Conservation (phyloP, 2,888 invertebrate genomes). For the Fabriciana adippe region DNA sequence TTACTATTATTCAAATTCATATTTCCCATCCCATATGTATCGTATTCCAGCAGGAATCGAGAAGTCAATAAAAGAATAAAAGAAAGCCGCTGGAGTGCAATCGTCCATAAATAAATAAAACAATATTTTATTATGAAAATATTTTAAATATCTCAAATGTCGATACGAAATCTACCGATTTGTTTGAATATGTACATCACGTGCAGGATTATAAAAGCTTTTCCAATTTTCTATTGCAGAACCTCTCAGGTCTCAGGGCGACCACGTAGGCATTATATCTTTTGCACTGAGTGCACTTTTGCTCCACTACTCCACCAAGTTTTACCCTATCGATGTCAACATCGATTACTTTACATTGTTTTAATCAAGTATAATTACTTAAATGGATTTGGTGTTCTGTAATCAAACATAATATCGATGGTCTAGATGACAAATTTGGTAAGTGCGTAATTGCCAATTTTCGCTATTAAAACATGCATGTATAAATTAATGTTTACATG, state of each 20-base stretch:
- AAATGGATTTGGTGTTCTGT: no score
- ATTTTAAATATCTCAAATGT: constrained; percentile 10
- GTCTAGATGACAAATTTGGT: no score
- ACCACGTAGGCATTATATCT: constrained; percentile 82
- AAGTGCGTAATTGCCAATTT: no score
- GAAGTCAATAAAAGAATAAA: no score
- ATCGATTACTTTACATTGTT: constrained; percentile 9
- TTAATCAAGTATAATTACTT: neutral
- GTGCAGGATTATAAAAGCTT: constrained; percentile 81
- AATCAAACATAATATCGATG: no score
- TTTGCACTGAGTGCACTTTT: constrained; percentile 77
- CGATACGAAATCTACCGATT: constrained; percentile 39
- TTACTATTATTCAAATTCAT: no score
- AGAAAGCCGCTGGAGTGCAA: no score
- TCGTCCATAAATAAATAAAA: no score
- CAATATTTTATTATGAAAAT: neutral
- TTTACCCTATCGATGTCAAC: constrained; percentile 47
- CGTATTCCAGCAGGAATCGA: no score
- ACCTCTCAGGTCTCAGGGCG: constrained; percentile 69
- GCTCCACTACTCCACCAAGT: constrained; percentile 48
- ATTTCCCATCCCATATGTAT: no score
- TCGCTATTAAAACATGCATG: no score
- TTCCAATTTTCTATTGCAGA: constrained; percentile 81
- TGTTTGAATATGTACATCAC: constrained; percentile 78
- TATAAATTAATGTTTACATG: no score